Base-by-base conservation (phyloP, 2,888 invertebrate genomes). In the Spicauda simplicius region DNA sequence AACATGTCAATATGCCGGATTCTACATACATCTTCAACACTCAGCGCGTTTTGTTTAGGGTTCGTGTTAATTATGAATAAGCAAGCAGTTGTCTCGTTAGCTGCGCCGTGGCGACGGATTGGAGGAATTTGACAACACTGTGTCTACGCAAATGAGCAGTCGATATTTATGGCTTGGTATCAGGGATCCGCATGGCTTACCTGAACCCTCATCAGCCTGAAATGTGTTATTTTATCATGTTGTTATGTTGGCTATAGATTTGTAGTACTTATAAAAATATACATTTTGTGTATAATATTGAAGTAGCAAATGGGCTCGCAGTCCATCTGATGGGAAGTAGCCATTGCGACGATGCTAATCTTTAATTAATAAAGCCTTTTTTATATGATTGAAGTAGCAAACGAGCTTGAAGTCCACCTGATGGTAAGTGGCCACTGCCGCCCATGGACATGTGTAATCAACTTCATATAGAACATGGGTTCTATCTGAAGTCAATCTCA, bases 21-120 rank as follows among this genome's bases (percentile, higher is more conserved):
- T 18, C 18, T n/a, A 18, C 8, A 10, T 2, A 2, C 6, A 50
- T 2, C 50, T 16, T 6, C 20, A n/a, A 16, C 62, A 55, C 37
- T 55, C 41, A 62, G 54, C 45, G 70, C 71, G 73, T 80, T 79
- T 79, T 45, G 72, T 74, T 76, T 78, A 79, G 79, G 77, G 70
- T 59, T 72, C 57, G 65, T 72, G 77, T 75, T 81, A 79, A 81
- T 80, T 78, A 80, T 73, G 74, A 68, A 72, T 73, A 71, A 67
- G 67, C 69, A 70, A 75, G 70, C 71, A 54, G 70, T 70, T 54
- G 45, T 50, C 55, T 64, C 64, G 64, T 64, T 64, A 64, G 64
- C 55, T 50, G 64, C 56, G 64, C 10, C 33, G 50, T 50, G 58
- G 45, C 25, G 54, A 54, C n/a, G 50, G 50, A 56, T 64, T 48